Base-by-base conservation (phyloP, 2,113 vertebrate genomes). In the Hydrolagus affinis region DNA sequence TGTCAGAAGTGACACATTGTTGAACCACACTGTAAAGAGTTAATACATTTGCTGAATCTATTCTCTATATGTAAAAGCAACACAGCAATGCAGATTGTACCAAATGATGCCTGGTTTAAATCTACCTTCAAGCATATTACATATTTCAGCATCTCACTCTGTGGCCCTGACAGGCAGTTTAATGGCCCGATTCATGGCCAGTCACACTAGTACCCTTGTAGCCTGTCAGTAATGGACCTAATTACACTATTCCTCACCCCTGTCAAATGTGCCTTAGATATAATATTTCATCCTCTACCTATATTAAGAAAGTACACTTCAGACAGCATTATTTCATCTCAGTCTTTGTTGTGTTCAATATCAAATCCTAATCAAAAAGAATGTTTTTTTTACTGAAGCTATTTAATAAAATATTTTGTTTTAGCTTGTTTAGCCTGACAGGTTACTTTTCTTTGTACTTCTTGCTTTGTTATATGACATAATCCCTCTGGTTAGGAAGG, bases 221-320 rank as follows among this genome's bases (percentile, higher is more conserved):
- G 77, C 60, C 28, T 83, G 62, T 83, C 78, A 83, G 78, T 32
- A 83, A 83, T 83, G 62, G 78, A 83, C 60, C 60, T 83, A 83
- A 83, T 83, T 66, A 32, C 60, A 66, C 78, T 66, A 32, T 66
- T 66, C 17, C 60, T 83, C 78, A 83, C 62, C 32, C 25, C 78
- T 83, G 78, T 32, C 78, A 83, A 30, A 28, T 83, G 23, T 83
- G 62, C 60, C 78, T 30, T 17, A 21, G 30, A 66, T 68, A 60
- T 28, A 14, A 83, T 68, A 66, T 66, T 56, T 83, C 3, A 80
- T 64, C 25, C 60, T 64, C 60, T 57, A 80, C 60, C 25, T 19
- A 68, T 30, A 83, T 83, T 83, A 66, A 83, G 15, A 83, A 83
- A 83, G 62, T 66, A 83, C 23, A 12, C 25, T 66, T 23, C 21